phyloP scores from a whole-genome alignment of 2,113 vertebrate genomes.

The Perca fluviatilis region DNA sequence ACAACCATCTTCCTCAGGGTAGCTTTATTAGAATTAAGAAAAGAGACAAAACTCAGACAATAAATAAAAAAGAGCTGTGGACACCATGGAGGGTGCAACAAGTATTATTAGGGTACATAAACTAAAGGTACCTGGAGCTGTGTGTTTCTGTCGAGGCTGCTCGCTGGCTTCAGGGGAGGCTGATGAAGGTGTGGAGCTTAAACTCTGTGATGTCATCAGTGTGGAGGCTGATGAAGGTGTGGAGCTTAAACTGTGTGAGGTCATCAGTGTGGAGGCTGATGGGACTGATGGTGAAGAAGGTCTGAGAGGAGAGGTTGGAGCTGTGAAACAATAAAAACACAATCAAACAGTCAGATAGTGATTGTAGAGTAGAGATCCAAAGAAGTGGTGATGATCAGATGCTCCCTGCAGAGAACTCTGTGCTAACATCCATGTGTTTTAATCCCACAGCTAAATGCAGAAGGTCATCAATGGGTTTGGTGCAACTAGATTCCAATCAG shows the following conservation, averaged over 20 bases:
- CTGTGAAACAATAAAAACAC: too few relatives aligned
- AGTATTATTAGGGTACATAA: too few relatives aligned
- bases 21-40: too few relatives aligned
- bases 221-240: background rate
- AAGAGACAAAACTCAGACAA: too few relatives aligned
- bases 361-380: background rate
- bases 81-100: too few relatives aligned
- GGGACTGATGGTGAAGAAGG: background rate
- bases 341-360: background rate
- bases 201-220: background rate
- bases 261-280: background rate
- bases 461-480: background rate
- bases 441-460: background rate
- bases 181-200: background rate
- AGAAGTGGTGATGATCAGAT: background rate
- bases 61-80: too few relatives aligned
- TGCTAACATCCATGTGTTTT: background rate
- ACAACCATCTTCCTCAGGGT: too few relatives aligned
- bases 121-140: background rate
- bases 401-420: too few relatives aligned
- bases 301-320: too few relatives aligned
- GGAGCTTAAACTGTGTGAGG: background rate
- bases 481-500: background rate
- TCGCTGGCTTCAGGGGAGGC: background rate
- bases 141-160: fast-evolving